These are phyloP conservation scores for Drosophila anceps DNA, from an alignment of 2,888 invertebrate genomes.

Conservation along the genomic window DNA sequence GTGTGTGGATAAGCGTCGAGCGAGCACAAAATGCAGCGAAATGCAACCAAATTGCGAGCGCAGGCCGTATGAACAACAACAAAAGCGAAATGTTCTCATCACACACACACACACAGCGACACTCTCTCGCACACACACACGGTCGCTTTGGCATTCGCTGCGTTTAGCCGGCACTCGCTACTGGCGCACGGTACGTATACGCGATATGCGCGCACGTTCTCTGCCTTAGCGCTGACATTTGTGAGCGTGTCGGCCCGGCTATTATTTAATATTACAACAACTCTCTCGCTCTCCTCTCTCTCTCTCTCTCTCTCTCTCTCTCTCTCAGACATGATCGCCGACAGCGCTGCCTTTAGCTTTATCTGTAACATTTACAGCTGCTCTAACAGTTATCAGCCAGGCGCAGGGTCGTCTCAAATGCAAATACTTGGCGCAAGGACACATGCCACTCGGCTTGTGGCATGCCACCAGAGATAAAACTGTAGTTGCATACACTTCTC, in stretches of 20 bases:
- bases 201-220: constrained; percentile 67
- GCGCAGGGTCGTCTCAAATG: neutral
- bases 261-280: constrained; percentile 68
- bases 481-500: neutral
- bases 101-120: constrained; percentile 27
- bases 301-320: neutral
- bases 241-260: constrained; percentile 54
- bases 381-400: constrained; percentile 25
- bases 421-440: neutral
- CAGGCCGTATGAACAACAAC: constrained; percentile 9
- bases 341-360: constrained; percentile 28
- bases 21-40: constrained; percentile 43
- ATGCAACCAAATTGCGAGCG: constrained; percentile 65
- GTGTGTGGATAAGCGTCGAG: constrained; percentile 69
- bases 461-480: constrained; percentile 20
- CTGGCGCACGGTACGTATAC: constrained; percentile 64
- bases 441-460: constrained; percentile 3
- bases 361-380: constrained; percentile 4
- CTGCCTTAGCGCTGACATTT: constrained; percentile 56
- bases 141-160: constrained; percentile 19
- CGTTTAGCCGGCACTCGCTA: constrained; percentile 37
- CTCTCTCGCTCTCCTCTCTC: constrained; percentile 3
- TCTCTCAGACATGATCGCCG: neutral
- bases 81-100: constrained; percentile 40
- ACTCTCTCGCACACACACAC: constrained; percentile 13